Percentiles rank a stretch among this genome's conserved stretches.
These are phyloP conservation scores for Lasioglossum baleicum DNA, from an alignment of 1,140 invertebrate species.

Conservation along the genomic window DNA sequence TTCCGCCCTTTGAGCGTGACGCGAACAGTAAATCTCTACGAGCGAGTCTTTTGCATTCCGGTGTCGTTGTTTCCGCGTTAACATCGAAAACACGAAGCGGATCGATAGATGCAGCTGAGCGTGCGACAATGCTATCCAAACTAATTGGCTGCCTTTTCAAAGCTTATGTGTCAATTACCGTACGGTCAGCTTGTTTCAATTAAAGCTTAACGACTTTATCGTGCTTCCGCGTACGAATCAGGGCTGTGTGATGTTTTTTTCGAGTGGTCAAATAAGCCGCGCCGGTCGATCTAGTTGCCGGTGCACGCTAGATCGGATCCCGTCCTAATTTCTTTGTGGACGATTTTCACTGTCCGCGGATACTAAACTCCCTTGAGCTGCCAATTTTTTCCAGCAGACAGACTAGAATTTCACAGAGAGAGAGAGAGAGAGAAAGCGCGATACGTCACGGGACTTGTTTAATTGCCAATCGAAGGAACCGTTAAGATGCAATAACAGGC, in stretches of 20 bases:
- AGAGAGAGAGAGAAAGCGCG: too few species aligned
- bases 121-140: conserved; percentile 50
- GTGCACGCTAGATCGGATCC: neutral
- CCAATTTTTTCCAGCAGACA: neutral
- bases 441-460: too few species aligned
- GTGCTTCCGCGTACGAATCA: conserved; percentile 28
- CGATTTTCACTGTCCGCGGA: neutral
- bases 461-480: too few species aligned
- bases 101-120: conserved; percentile 55
- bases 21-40: conserved; percentile 48
- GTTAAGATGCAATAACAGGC: too few species aligned
- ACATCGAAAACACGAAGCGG: conserved; percentile 31
- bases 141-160: conserved; percentile 57
- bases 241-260: conserved; percentile 12
- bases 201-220: conserved; percentile 48
- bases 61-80: conserved; percentile 14
- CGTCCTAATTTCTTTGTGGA: neutral
- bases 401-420: too few species aligned
- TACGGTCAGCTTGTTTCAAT: conserved; percentile 51
- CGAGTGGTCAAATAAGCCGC: conserved; percentile 12
- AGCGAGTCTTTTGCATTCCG: conserved; percentile 35
- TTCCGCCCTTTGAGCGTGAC: neutral
- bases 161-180: conserved; percentile 52
- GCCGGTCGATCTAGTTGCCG: neutral
- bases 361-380: neutral